These are phyloP conservation scores for Bemisia tabaci DNA, from an alignment of 1,140 invertebrate genomes.

Conservation along the genomic window DNA sequence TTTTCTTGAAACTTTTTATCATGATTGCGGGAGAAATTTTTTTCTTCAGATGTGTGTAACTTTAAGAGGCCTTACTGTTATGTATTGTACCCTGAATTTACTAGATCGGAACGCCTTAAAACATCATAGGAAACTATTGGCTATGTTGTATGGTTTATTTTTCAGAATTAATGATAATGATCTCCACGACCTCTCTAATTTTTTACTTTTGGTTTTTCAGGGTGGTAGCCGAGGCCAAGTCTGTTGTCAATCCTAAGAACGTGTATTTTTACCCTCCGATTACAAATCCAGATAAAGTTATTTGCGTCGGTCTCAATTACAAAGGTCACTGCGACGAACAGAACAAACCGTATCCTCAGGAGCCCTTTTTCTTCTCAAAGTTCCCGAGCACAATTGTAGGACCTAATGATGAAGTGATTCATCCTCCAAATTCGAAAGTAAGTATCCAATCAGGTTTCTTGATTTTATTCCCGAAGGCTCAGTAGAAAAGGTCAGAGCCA, in stretches of 20 bases:
- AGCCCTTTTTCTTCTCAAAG: constrained; percentile 68
- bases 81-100: too few species aligned
- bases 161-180: too few species aligned
- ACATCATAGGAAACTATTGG: too few species aligned
- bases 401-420: constrained; percentile 51
- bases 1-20: too few species aligned
- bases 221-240: constrained; percentile 39
- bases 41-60: too few species aligned
- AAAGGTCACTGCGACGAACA: constrained; percentile 65
- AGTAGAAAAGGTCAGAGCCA: too few species aligned
- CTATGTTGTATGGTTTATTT: too few species aligned
- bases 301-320: constrained; percentile 68
- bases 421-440: constrained; percentile 51
- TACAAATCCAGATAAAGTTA: constrained; percentile 56
- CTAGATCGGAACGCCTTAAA: too few species aligned
- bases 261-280: constrained; percentile 49
- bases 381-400: constrained; percentile 61
- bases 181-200: too few species aligned
- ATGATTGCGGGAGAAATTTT: too few species aligned
- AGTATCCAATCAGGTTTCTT: constrained; percentile 22
- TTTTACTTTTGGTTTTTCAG: constrained; percentile 28
- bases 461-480: too few species aligned
- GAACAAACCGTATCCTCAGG: constrained; percentile 48
- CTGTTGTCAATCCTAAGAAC: constrained; percentile 34
- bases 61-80: too few species aligned